These are phyloP conservation scores for Acanthopagrus latus DNA, from an alignment of 2,797 vertebrate genomes.

Conservation along the genomic window DNA sequence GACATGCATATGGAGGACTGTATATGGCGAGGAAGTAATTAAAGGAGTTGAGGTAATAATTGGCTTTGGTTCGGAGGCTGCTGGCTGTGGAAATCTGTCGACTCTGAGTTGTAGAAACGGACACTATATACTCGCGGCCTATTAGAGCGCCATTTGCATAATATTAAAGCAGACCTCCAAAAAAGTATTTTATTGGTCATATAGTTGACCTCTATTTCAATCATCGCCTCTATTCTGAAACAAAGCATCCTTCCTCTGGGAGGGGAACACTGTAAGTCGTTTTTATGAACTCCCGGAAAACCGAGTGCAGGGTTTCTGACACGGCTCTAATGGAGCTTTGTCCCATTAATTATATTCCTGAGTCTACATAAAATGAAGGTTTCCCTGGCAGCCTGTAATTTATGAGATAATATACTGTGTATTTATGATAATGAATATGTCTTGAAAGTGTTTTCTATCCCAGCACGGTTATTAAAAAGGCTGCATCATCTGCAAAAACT, in stretches of 20 bases:
- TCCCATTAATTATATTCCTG: slow-evolving; percentile 16
- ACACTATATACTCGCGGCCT: background rate
- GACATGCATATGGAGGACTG: slow-evolving; percentile 53
- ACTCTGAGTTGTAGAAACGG: slow-evolving; percentile 37
- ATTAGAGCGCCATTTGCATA: background rate
- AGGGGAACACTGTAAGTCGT: slow-evolving; percentile 2
- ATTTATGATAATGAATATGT: slow-evolving; percentile 15
- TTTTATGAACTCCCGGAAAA: background rate
- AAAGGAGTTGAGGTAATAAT: slow-evolving; percentile 59
- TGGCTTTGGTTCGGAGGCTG: slow-evolving; percentile 62
- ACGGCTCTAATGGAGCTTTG: slow-evolving; percentile 12
- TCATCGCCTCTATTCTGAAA: background rate
- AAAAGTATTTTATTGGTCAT: background rate
- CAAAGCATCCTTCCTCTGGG: background rate
- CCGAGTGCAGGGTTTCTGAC: slow-evolving; percentile 2
- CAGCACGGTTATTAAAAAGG: slow-evolving; percentile 1
- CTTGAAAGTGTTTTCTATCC: background rate
- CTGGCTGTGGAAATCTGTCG: slow-evolving; percentile 29
- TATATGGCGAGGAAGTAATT: slow-evolving; percentile 64
- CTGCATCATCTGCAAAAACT: slow-evolving; percentile 6
- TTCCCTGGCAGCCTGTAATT: slow-evolving; percentile 12
- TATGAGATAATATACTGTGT: slow-evolving; percentile 25
- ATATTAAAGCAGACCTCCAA: background rate
- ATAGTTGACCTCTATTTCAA: background rate
- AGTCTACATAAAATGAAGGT: background rate